Evolutionary conservation across 2,797 vertebrate genomes (phyloP).

Genomic region (Toxotes lorentzi): DNA sequence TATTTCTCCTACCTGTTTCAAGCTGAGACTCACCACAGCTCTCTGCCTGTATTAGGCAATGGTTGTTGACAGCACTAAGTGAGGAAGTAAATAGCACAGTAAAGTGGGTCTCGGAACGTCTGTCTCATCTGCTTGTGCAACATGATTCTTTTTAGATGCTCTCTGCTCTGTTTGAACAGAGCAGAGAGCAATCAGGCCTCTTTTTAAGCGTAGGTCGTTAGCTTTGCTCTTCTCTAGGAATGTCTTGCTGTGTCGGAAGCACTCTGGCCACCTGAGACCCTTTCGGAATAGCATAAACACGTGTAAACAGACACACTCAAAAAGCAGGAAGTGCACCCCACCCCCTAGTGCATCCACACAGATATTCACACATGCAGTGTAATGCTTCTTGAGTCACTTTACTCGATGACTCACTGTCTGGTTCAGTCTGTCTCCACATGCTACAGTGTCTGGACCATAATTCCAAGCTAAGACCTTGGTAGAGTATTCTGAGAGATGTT

Average conservation of each 20-base stretch:
- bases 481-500: not conserved
- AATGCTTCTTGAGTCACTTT: constrained; percentile 45
- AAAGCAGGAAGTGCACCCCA: not conserved
- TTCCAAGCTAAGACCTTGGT: constrained; percentile 40
- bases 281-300: not conserved
- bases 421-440: constrained; percentile 50
- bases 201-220: constrained; percentile 26
- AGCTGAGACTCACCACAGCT: constrained; percentile 19
- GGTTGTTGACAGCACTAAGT: constrained; percentile 51
- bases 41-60: constrained; percentile 8
- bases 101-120: constrained; percentile 45
- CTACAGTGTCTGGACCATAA: constrained; percentile 52
- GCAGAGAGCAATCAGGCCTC: constrained; percentile 16
- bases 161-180: constrained; percentile 33
- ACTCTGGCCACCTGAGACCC: constrained; percentile 10
- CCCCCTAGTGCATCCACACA: not conserved
- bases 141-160: constrained; percentile 26
- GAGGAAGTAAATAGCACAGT: constrained; percentile 50
- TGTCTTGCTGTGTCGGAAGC: constrained; percentile 10
- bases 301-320: not conserved
- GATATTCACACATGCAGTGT: constrained; percentile 6
- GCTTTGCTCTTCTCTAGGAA: constrained; percentile 11
- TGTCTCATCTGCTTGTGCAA: constrained; percentile 40
- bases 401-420: constrained; percentile 63
- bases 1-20: constrained; percentile 30